These are phyloP conservation scores for Subacronicta megacephala DNA, from an alignment of 2,888 invertebrate species.

Conservation along the genomic window DNA sequence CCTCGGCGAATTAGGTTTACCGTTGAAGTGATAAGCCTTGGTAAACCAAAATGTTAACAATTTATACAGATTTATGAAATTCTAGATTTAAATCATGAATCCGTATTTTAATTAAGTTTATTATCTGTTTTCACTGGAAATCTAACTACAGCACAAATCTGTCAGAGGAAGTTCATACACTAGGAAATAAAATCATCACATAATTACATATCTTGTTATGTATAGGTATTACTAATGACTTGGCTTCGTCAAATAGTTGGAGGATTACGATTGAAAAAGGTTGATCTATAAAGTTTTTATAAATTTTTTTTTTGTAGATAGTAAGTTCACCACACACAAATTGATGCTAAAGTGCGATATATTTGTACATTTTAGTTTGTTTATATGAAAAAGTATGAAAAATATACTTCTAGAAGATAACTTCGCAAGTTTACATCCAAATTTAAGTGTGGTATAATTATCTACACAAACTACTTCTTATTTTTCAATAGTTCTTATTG, in stretches of 20 bases:
- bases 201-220: conserved; percentile 46
- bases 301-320: conserved; percentile 1
- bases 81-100: conserved; percentile 6
- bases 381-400: conserved; percentile 57
- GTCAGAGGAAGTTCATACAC: conserved; percentile 41
- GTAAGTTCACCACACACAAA: conserved; percentile 7
- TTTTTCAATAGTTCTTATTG: conserved; percentile 4
- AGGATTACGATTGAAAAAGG: conserved; percentile 33
- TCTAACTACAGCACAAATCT: conserved; percentile 26
- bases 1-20: conserved; percentile 6
- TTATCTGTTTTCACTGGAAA: conserved; percentile 21
- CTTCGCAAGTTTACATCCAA: conserved; percentile 32
- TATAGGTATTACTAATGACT: conserved; percentile 58
- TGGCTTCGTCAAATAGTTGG: conserved; percentile 51
- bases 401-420: conserved; percentile 42
- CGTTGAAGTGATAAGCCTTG: conserved; percentile 1
- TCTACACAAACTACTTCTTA: conserved; percentile 14
- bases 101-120: conserved; percentile 22
- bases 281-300: conserved; percentile 6
- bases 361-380: conserved; percentile 50
- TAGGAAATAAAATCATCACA: conserved; percentile 50
- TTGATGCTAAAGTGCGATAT: conserved; percentile 32
- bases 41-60: conserved; percentile 10
- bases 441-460: conserved; percentile 26
- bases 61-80: conserved; percentile 11